Evolutionary conservation across 2,888 invertebrate genomes (phyloP), one percentile per base, ranked within the genome.

Genomic region (Cenopis cana): DNA sequence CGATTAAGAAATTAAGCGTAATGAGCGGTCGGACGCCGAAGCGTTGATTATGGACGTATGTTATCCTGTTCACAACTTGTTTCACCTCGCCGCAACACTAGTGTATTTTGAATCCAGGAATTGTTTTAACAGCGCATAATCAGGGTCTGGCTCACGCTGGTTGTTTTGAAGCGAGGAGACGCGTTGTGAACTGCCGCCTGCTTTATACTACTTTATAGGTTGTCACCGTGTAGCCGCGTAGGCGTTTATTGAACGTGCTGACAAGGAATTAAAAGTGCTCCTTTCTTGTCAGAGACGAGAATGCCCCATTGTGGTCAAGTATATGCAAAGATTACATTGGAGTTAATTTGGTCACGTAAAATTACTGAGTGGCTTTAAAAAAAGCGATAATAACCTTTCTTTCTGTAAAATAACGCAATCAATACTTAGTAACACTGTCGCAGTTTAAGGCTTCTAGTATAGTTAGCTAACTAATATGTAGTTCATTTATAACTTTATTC

Each of bases 1-100:
- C 82, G 89, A 91, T 91, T 90, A 90, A 90, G 86, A 88, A 89
- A 90, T 90, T 89, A 90, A 89, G 84, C 81, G 80, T 88, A 90
- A 91, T 90, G 87, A 89, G 87, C 78, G 81, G 79, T 79, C 78
- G 77, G 76, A 79, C 79, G 79, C 76, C 62, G 77, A 83, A 83
- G 83, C 83, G 87, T 80, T 85, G 89, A 89, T 89, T 87, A 82
- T 81, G 77, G 78, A 75, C 74, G 46, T 17, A 56, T 10, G 36
- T 54, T 61, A 55, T 41, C 6, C 14, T 61, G 49, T 3, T 46
- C 46, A 46, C n/a, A n/a, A 46, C 46, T 46, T 46, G n/a, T n/a
- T 14, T 46, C 46, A 46, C n/a, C n/a, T 46, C 46, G n/a, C n/a
- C n/a, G 1, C 12, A 41, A 5, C 12, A 46, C 46, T n/a, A n/a